Evolutionary conservation across 2,888 invertebrate genomes (phyloP), one percentile per base, ranked within the genome.

Genomic region (Opisthograptis luteolata): DNA sequence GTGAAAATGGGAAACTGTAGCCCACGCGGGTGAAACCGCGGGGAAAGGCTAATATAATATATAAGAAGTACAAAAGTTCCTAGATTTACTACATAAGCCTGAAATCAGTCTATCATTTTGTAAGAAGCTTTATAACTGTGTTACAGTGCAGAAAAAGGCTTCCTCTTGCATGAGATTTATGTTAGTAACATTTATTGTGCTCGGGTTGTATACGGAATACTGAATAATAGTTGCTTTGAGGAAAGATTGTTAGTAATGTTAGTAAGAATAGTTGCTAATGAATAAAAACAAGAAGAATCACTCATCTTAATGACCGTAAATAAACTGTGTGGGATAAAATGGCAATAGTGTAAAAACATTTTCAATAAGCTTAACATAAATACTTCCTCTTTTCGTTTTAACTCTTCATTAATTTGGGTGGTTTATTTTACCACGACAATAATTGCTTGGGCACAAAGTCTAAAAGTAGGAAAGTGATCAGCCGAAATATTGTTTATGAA

Each of bases 101-200:
- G n/a, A n/a, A 17, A 24, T 3, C 9, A 32, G 5, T 17, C 7
- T 17, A 6, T 17, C 2, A 15, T 12, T 25, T 40, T 0, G 10
- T 7, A 17, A 6, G 7, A 7, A 17, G 15, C 8, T 34, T 3
- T 0, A 9, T 19, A 8, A 34, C 43, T 36, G 40, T 12, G 12
- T 7, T 22, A 35, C 9, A 32, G 20, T 0, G 22, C 24, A 7
- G 8, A 25, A 30, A 24, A 22, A 3, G 76, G 76, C 0, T 74
- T 71, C 0, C 20, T 17, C 17, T 45, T 45, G 35, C 50, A 44
- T 34, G 27, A 45, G 44, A 52, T 52, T 52, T 39, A 52, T 47
- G 39, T 22, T 17, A 8, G 41, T 10, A 45, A 30, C 46, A 52
- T 52, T 47, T 46, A 46, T 46, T 41, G 46, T 42, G 41, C 40